Base-by-base conservation (phyloP, 92 coral and sea anemone genomes). In the Muricea muricata region DNA sequence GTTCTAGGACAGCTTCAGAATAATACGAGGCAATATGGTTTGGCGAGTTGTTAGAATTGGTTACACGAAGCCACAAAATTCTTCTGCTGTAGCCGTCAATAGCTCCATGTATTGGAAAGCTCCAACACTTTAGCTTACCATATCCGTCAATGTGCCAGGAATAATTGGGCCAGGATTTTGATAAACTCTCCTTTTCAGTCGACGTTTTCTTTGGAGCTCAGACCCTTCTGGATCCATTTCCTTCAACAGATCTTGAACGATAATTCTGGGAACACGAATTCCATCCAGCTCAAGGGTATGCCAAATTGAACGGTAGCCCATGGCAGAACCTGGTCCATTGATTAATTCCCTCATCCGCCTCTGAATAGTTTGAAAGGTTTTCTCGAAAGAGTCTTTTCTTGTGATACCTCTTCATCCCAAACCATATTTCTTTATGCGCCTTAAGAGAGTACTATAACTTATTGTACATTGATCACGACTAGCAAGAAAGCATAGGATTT, bases 221-320 rank as follows among this genome's bases (percentile, higher is more conserved):
- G 42, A 4, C 4, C 42, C 42, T 37, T 37, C 42, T 4, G 42
- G 42, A 37, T 87, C 91, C 86, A 87, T 79, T 57, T 87, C 93
- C 74, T 80, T 85, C 42, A 91, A 67, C 67, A 91, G 63, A 76
- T 91, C 91, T 69, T 91, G 89, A 26, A 91, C 93, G 46, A 1
- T 50, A 34, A 9, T 25, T 42, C 88, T 80, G 20, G 91, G 94
- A 37, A 85, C 89, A 52, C 80, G 37, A 20, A 90, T 31, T 13
- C 93, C 93, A 83, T 91, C 91, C 91, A 86, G 81, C 82, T 72
- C 80, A 17, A 83, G 86, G 12, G 87, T 73, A 48, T 90, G 93
- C 93, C 93, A 87, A 52, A 87, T 90, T 42, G 85, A 18, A n/a
- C 88, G 87, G 77, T 88, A 88, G 42, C 80, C 91, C 65, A 78